Evolutionary conservation across 2,113 vertebrate genomes (phyloP), one percentile per base, ranked within the genome.

Genomic region (Sigmodon hispidus): DNA sequence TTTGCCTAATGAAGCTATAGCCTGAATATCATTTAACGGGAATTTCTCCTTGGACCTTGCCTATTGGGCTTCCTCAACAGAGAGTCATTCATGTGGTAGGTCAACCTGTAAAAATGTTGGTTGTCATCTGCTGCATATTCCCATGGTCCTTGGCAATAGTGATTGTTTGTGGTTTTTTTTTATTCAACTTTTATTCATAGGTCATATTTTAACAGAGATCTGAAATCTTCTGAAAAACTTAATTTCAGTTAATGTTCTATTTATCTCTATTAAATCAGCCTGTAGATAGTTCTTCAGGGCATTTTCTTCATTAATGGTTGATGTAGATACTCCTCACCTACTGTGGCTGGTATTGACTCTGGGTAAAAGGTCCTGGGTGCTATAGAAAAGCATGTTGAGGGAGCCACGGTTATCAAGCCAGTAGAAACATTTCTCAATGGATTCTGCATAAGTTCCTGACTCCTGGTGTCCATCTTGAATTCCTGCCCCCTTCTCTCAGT

Each of bases 211-310:
- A 81, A 59, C 0, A 69, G 22, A 93, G 17, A 84, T 85, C 19
- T 59, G 57, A 96, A 92, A 59, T 91, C 69, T 31, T 89, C 29
- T 91, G 3, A 17, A 89, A 90, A 83, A 63, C 17, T 45, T 45
- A 81, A 15, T 59, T 0, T 84, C 4, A 63, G 26, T 84, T 63
- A 84, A 31, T 63, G 7, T 63, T 63, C 29, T 84, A n/a, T n/a
- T n/a, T n/a, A n/a, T 26, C 43, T 61, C 21, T 40, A 59, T 40
- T 15, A 9, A n/a, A 83, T 83, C 22, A 61, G 1, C 1, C 2
- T 83, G 55, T 83, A 83, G 55, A 3, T 7, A 43, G 40, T 21
- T 59, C 6, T 81, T 40, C 9, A 81, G 3, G 1, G 6, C 11
- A 59, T 81, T 59, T 59, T 59, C 22, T 81, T 81, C 3, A 59